Evolutionary conservation across 2,888 invertebrate species (phyloP).

Genomic region (Ypsolopha sequella): DNA sequence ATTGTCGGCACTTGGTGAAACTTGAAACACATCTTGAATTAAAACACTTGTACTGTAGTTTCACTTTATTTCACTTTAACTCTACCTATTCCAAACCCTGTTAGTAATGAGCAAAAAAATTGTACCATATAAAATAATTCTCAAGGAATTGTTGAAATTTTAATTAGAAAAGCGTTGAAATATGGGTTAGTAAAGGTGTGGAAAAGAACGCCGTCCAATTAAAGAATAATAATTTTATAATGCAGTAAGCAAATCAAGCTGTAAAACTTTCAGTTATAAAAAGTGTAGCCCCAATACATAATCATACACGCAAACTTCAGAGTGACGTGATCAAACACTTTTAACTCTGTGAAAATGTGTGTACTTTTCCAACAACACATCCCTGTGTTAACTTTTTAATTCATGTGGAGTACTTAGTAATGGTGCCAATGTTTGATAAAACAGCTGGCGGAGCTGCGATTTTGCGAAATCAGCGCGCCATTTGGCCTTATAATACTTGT

Average conservation of each 20-base stretch:
- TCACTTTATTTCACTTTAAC: too few relatives aligned
- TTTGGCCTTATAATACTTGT: not conserved
- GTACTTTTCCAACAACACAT: not conserved
- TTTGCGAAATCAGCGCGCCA: not conserved
- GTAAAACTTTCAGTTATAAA: not conserved
- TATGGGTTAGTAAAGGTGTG: too few relatives aligned
- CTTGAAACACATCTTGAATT: too few relatives aligned
- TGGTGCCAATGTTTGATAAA: not conserved
- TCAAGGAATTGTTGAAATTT: too few relatives aligned
- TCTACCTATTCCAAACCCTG: too few relatives aligned
- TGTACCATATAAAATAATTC: too few relatives aligned
- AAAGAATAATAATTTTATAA: not conserved
- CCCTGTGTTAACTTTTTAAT: not conserved
- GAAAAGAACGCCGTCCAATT: too few relatives aligned
- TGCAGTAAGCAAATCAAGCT: not conserved
- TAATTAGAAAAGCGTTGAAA: too few relatives aligned
- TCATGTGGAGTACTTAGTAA: not conserved
- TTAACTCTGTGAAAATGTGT: not conserved
- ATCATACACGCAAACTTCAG: not conserved
- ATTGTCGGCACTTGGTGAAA: too few relatives aligned
- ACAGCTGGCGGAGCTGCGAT: not conserved
- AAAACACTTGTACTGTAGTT: too few relatives aligned
- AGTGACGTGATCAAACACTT: not conserved
- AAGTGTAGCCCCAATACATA: not conserved
- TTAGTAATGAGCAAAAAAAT: too few relatives aligned